These are phyloP conservation scores for Ctena decussata DNA, from an alignment of 2,888 invertebrate genomes.

Conservation along the genomic window DNA sequence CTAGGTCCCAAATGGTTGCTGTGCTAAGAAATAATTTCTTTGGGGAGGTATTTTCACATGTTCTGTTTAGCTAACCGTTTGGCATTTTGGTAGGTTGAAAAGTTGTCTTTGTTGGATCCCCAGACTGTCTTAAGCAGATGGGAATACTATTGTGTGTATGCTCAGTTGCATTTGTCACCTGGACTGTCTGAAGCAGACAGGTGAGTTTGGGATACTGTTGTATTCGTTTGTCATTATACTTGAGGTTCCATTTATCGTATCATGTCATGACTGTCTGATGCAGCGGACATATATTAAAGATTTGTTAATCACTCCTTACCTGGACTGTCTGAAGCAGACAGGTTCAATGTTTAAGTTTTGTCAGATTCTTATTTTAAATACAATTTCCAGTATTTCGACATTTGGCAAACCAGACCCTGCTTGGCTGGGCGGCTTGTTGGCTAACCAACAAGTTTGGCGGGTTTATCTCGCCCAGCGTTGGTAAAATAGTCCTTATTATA, in stretches of 20 bases:
- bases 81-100: no score
- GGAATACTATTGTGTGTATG: no score
- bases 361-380: no score
- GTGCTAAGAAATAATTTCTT: no score
- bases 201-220: not conserved
- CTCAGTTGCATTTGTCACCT: not conserved
- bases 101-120: not conserved
- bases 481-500: not conserved
- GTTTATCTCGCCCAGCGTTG: constrained; percentile 1
- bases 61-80: no score
- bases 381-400: no score
- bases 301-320: not conserved
- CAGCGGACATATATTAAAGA: not conserved
- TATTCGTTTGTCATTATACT: not conserved
- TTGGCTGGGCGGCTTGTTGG: constrained; percentile 8
- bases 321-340: not conserved
- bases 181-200: constrained; percentile 8
- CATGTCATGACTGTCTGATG: constrained; percentile 4
- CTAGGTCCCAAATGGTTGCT: no score
- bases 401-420: not conserved
- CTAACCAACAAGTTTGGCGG: constrained; percentile 6
- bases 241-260: not conserved
- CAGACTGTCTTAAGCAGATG: constrained; percentile 3
- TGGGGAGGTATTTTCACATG: no score
- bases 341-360: no score